Base-by-base conservation (phyloP, 2,797 vertebrate genomes). In the Eremophila alpestris region DNA sequence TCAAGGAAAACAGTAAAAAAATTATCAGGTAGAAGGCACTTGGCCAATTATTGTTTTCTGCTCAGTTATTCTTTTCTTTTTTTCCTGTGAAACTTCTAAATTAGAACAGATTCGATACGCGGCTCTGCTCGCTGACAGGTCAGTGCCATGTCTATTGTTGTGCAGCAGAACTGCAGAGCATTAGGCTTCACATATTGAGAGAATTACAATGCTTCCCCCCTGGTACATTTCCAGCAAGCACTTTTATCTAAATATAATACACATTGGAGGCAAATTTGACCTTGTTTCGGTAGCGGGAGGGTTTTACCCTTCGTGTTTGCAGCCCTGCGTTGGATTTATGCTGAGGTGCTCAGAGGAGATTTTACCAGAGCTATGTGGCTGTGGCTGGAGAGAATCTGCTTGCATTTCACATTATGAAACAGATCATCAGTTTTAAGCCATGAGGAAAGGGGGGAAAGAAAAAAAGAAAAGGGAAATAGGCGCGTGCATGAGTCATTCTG, bases 151-250 rank as follows among this genome's bases (percentile, higher is more conserved):
- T 52, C 65, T 92, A 3, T 36, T 64, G 38, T 86, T 58, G 29
- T 71, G 90, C 71, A 92, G 13, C 51, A 54, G 96, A 96, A 92
- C 83, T 91, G 75, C 82, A 90, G 70, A 80, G 70, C 83, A 71
- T 93, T 89, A 92, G 88, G 58, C 41, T 95, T 59, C 91, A 83
- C 94, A 95, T 96, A 74, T 95, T 98, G 97, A 96, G 91, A 90
- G 76, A 95, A 97, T 97, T 94, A 95, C 34, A 18, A 18, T 90
- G 86, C 93, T 96, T 94, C 74, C 87, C 69, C 75, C 77, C 64
- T 96, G 80, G 85, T 92, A 82, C 55, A 11, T 79, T 95, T 96
- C 95, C 96, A 96, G 48, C 80, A 67, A 93, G 86, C 5, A 15
- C 92, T 97, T 97, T 95, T 94, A 89, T 95, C 95, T 96, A 62